These are phyloP conservation scores for Epistrophe grossulariae DNA, from an alignment of 2,888 invertebrate genomes.

Conservation along the genomic window DNA sequence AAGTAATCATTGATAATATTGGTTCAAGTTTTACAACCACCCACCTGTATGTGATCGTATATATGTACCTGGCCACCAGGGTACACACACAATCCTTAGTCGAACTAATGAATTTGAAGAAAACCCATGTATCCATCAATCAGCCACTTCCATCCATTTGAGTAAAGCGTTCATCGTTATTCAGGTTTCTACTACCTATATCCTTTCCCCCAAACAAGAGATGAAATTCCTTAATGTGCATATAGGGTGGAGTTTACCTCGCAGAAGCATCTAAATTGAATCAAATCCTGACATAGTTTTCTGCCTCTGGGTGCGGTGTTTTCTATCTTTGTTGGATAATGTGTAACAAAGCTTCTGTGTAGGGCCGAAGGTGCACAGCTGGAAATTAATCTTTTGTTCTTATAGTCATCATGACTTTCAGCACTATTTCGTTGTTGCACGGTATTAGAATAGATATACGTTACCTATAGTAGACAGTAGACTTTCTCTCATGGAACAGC, in stretches of 20 bases:
- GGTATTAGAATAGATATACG: background rate
- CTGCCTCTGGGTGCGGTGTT: background rate
- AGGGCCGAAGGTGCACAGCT: conserved; percentile 1
- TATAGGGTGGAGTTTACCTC: background rate
- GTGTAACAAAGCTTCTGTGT: conserved; percentile 5
- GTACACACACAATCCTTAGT: conserved; percentile 12
- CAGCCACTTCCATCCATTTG: conserved; percentile 23
- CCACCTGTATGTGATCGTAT: background rate
- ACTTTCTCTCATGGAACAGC: background rate
- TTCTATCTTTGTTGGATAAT: conserved; percentile 7
- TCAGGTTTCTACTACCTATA: background rate
- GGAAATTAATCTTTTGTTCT: conserved; percentile 32
- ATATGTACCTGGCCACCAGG: background rate
- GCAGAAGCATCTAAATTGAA: conserved; percentile 43
- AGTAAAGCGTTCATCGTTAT: conserved; percentile 8
- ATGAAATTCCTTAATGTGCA: background rate
- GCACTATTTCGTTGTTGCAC: conserved; percentile 9
- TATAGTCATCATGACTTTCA: conserved; percentile 38
- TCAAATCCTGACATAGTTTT: conserved; percentile 32
- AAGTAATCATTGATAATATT: conserved; percentile 30
- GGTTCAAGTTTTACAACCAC: conserved; percentile 37
- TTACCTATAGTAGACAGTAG: too few relatives aligned
- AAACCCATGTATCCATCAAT: conserved; percentile 48
- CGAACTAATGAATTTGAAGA: conserved; percentile 36
- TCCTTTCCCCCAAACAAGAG: background rate